Evolutionary conservation across 2,113 vertebrate species (phyloP).

Genomic region (Tenebrosternarchus preto): DNA sequence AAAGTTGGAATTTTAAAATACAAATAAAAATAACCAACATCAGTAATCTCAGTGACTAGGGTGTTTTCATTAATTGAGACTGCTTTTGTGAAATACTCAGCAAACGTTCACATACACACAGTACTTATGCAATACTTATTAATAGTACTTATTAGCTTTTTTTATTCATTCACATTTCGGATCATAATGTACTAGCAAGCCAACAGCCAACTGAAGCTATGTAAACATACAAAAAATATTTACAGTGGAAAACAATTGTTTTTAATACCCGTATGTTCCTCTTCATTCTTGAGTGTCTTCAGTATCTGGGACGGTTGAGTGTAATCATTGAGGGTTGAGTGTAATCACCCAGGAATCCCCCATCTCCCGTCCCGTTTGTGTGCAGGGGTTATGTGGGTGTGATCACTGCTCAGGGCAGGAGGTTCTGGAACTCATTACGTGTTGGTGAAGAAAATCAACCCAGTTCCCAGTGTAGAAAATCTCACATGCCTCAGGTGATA

Average conservation of each 20-base stretch:
- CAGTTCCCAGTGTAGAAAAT: too few species aligned
- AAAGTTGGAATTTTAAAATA: neutral
- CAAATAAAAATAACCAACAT: neutral
- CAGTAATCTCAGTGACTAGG: neutral
- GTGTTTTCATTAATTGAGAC: too few species aligned
- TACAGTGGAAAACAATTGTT: neutral
- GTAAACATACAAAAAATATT: slow-evolving; percentile 3
- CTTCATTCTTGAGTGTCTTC: neutral
- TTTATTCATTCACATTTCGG: neutral
- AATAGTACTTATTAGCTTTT: neutral
- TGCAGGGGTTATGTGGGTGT: too few species aligned
- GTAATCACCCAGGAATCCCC: too few species aligned
- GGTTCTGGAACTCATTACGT: too few species aligned
- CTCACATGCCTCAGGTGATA: too few species aligned
- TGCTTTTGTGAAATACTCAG: neutral
- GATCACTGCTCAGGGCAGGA: too few species aligned
- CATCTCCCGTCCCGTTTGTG: too few species aligned
- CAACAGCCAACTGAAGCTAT: neutral
- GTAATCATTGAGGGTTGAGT: too few species aligned
- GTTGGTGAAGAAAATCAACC: too few species aligned
- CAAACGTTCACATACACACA: neutral
- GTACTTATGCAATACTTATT: neutral
- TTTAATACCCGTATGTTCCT: neutral
- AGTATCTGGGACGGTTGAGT: too few species aligned
- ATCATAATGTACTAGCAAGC: neutral